phyloP scores from a whole-genome alignment of 2,797 vertebrate genomes.

The Potorous gilbertii region DNA sequence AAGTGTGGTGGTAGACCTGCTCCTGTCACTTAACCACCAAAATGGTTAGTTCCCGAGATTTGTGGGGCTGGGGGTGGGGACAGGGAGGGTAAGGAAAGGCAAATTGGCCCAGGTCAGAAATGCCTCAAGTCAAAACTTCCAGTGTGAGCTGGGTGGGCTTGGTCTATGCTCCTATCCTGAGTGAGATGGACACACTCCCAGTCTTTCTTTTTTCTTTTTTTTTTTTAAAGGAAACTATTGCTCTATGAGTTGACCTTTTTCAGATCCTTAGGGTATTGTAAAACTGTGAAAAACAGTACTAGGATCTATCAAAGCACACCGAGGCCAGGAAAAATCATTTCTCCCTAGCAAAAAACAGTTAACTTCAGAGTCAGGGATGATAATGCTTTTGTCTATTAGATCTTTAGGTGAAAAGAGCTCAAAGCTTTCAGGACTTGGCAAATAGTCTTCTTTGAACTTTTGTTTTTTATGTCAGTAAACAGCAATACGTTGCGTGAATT shows the following conservation, averaged over 20 bases:
- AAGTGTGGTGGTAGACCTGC: not conserved
- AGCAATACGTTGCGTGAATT: constrained; percentile 3
- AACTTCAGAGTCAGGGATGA: constrained; percentile 18
- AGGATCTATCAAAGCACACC: not conserved
- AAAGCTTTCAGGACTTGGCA: constrained; percentile 10
- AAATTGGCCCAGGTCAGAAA: not conserved
- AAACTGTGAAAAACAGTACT: not conserved
- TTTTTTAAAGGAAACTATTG: not conserved
- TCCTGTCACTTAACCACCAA: not conserved
- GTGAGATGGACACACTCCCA: not conserved
- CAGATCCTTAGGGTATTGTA: not conserved
- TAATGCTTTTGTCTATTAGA: not conserved
- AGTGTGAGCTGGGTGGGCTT: not conserved
- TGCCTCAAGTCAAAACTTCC: not conserved
- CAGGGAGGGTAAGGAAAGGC: not conserved
- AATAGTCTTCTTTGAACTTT: not conserved
- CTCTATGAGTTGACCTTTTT: not conserved
- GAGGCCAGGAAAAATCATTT: not conserved
- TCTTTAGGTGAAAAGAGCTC: not conserved
- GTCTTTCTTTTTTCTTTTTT: not conserved
- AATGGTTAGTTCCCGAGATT: not conserved
- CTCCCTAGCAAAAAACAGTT: not conserved
- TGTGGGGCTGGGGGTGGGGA: not conserved
- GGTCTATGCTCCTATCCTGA: not conserved
- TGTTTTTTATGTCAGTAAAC: not conserved